Percentiles rank a stretch among this genome's conserved stretches.
Conservation (phyloP, 2,797 vertebrate genomes). For the Numenius phaeopus region DNA sequence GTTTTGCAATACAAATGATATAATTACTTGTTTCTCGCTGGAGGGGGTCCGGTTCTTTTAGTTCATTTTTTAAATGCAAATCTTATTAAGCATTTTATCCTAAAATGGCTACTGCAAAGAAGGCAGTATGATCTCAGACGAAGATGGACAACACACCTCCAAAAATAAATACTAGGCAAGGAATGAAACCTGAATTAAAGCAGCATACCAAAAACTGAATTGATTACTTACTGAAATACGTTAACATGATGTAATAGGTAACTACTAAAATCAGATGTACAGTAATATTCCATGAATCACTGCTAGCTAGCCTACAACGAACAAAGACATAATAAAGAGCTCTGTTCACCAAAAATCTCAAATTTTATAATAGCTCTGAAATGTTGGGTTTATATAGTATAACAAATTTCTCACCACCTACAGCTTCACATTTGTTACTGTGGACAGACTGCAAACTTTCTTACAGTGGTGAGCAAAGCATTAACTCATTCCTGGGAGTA, state of each 20-base stretch:
- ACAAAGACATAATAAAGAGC: conserved; percentile 70
- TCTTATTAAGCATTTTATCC: conserved; percentile 85
- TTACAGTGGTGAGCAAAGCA: not conserved
- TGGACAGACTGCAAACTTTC: conserved; percentile 30
- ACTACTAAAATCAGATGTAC: conserved; percentile 75
- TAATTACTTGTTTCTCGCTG: conserved; percentile 83
- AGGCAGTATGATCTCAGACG: conserved; percentile 64
- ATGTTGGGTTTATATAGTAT: conserved; percentile 45
- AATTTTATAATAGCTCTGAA: conserved; percentile 63
- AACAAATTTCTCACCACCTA: conserved; percentile 67
- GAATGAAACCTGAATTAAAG: conserved; percentile 80
- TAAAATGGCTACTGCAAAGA: conserved; percentile 81
- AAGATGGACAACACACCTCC: conserved; percentile 77
- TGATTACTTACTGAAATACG: conserved; percentile 83
- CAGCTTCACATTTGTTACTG: conserved; percentile 38
- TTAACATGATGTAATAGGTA: conserved; percentile 79
- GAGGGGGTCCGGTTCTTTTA: conserved; percentile 78
- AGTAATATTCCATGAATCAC: conserved; percentile 80
- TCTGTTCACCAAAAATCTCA: conserved; percentile 55
- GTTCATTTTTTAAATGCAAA: conserved; percentile 87
- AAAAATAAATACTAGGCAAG: conserved; percentile 76
- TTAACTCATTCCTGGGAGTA: not conserved
- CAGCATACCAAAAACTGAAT: conserved; percentile 70
- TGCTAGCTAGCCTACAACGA: conserved; percentile 49
- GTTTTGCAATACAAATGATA: conserved; percentile 85